Evolutionary conservation across 2,888 invertebrate species (phyloP).

Genomic region (Sceliomorpha sp.): DNA sequence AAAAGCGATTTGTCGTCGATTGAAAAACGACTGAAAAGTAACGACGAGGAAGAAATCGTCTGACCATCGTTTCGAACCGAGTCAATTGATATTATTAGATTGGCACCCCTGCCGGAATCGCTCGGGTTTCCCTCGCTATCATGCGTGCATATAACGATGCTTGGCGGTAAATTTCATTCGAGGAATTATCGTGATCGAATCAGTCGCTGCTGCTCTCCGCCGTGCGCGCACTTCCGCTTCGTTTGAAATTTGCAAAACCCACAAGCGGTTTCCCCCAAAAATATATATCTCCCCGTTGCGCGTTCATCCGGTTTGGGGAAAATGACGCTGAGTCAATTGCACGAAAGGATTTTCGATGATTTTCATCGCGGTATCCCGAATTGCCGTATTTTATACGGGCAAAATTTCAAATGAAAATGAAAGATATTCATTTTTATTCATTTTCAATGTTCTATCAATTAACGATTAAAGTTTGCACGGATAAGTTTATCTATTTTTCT

Average conservation of each 20-base stretch:
- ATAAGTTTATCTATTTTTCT: too few relatives aligned
- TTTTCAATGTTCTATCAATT: too few relatives aligned
- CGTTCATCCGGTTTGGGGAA: conserved; percentile 29
- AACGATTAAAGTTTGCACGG: too few relatives aligned
- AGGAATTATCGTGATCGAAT: conserved; percentile 80
- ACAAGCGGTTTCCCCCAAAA: conserved; percentile 53
- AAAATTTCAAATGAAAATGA: too few relatives aligned
- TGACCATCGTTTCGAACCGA: conserved; percentile 59
- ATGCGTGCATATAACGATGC: conserved; percentile 57
- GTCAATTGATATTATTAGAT: conserved; percentile 81
- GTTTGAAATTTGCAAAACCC: conserved; percentile 61
- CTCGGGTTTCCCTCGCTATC: conserved; percentile 65
- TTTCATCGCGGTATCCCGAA: too few relatives aligned
- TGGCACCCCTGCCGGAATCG: conserved; percentile 71
- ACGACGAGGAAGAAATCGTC: conserved; percentile 48
- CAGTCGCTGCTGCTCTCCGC: conserved; percentile 69
- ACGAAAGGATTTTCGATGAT: neutral
- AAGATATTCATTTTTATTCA: too few relatives aligned
- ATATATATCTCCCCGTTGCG: conserved; percentile 25
- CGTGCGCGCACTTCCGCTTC: conserved; percentile 63
- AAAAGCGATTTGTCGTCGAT: conserved; percentile 36
- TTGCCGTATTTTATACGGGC: too few relatives aligned
- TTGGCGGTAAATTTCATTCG: conserved; percentile 79
- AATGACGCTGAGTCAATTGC: too few relatives aligned
- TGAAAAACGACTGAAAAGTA: conserved; percentile 32